These are phyloP conservation scores for Dermatemys mawii DNA, from an alignment of 2,113 vertebrate genomes.

Conservation along the genomic window DNA sequence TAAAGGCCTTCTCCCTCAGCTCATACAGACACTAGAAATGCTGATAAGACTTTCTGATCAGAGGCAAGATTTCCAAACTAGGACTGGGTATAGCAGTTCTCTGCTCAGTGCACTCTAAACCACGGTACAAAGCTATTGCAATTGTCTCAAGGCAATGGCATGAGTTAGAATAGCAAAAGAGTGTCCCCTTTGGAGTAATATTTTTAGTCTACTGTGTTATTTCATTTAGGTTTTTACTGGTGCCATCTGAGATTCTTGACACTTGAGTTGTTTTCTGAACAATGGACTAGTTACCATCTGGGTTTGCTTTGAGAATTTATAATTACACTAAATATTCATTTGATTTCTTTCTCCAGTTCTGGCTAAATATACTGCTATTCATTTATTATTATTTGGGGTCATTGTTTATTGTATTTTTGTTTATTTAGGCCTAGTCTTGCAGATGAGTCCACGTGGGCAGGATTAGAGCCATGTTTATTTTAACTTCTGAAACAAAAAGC, in stretches of 20 bases:
- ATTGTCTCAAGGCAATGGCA: not conserved
- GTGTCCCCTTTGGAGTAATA: not conserved
- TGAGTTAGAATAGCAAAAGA: too few relatives aligned
- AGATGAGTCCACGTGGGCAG: rapidly evolving
- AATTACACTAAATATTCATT: not conserved
- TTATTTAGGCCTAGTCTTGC: not conserved
- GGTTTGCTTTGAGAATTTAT: not conserved
- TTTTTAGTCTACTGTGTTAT: not conserved
- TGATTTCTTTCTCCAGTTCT: not conserved
- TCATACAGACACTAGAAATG: not conserved
- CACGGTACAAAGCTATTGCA: not conserved
- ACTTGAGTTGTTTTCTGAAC: not conserved
- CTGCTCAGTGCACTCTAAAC: not conserved
- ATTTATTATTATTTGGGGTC: not conserved
- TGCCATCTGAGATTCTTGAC: not conserved
- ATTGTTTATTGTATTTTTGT: not conserved
- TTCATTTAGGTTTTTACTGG: not conserved
- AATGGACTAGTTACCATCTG: not conserved
- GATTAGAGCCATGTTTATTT: not conserved
- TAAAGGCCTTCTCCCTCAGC: not conserved
- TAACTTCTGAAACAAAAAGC: not conserved
- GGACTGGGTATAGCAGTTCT: not conserved
- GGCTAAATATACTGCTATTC: not conserved
- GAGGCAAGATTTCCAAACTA: not conserved
- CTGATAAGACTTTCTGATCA: not conserved